Conservation (phyloP, 2,113 vertebrate genomes). For the Taurulus bubalis region DNA sequence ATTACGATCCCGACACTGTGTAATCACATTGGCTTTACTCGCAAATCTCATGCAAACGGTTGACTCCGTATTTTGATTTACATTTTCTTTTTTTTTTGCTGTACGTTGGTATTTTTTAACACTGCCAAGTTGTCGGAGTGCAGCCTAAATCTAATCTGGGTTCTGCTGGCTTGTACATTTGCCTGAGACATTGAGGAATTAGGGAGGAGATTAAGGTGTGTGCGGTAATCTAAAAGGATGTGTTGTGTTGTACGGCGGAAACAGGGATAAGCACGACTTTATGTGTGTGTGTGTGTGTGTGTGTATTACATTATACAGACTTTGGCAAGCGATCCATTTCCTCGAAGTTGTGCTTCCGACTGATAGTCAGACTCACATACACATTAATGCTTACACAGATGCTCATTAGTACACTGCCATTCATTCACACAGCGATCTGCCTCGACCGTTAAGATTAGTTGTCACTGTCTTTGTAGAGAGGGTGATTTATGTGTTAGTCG, state of each 20-base stretch:
- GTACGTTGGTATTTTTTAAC: slow-evolving; percentile 37
- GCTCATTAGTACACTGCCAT: slow-evolving; percentile 31
- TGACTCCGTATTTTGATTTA: slow-evolving; percentile 66
- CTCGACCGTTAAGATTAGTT: slow-evolving; percentile 67
- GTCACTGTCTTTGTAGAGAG: slow-evolving; percentile 76
- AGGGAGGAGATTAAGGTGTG: slow-evolving; percentile 70
- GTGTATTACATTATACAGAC: slow-evolving; percentile 37
- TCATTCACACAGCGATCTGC: slow-evolving; percentile 48
- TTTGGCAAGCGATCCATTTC: slow-evolving; percentile 34
- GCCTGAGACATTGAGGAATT: slow-evolving; percentile 76
- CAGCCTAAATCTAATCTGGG: slow-evolving; percentile 72
- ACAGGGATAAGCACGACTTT: slow-evolving; percentile 60
- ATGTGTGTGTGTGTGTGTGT: slow-evolving; percentile 23
- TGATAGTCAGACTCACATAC: slow-evolving; percentile 15
- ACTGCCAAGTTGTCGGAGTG: slow-evolving; percentile 28
- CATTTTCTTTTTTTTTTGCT: slow-evolving; percentile 45
- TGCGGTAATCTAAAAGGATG: slow-evolving; percentile 66
- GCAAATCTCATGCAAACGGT: slow-evolving; percentile 73
- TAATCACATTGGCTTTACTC: slow-evolving; percentile 73
- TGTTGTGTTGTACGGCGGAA: slow-evolving; percentile 66
- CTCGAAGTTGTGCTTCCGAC: slow-evolving; percentile 33
- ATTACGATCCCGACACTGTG: slow-evolving; percentile 66
- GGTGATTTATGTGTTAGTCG: slow-evolving; percentile 77
- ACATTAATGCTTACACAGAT: slow-evolving; percentile 57
- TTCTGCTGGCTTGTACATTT: slow-evolving; percentile 76